Base-by-base conservation (phyloP, 2,888 invertebrate species). In the Rotaria magnacalcarata region DNA sequence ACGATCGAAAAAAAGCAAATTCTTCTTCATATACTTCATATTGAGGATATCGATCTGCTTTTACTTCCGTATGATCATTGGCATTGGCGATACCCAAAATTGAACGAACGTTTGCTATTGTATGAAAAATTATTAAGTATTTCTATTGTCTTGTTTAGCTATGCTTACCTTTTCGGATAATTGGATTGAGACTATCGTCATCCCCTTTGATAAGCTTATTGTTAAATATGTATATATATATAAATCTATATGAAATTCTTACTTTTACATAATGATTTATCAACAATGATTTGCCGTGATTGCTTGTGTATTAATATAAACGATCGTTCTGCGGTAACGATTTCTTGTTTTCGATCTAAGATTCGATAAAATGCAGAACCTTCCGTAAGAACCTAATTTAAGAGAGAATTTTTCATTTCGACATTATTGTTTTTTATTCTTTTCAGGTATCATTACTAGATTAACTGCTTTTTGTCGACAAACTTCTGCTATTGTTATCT, bases 381-480 rank as follows among this genome's bases (percentile, higher is more conserved):
- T 88, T 89, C 89, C 21, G 90, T 90, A 56, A 91, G 86, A 88
- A 89, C 89, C 90, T 91, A 24, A 85, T 67, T 84, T 27, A 84
- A 34, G 24, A 85, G 21, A 43, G 75, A 52, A 2, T 21, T 27
- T 14, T 52, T 52, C 52, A 16, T 52, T 34, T 34, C 34, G 34
- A 34, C 34, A 34, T 34, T 34, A 34, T 34, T 34, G n/a, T 24
- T 34, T 54, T 5, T 19, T 34, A 84, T 54, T 14, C 16, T 84
- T 14, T 24, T 84, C 21, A 60, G 34, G 52, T 21, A 21, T 21
- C 67, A 89, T 87, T 87, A 91, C 91, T 89, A 91, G 87, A 86
- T 91, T 91, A 80, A 91, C 90, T 86, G 89, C 89, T 87, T 89
- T 89, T n/a, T 90, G 89, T 52, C 90, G 87, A 87, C 90, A 90